Percentiles rank a stretch among this genome's conserved stretches.
Conservation (phyloP, 1,140 invertebrate genomes). For the Drosophila sp. region DNA sequence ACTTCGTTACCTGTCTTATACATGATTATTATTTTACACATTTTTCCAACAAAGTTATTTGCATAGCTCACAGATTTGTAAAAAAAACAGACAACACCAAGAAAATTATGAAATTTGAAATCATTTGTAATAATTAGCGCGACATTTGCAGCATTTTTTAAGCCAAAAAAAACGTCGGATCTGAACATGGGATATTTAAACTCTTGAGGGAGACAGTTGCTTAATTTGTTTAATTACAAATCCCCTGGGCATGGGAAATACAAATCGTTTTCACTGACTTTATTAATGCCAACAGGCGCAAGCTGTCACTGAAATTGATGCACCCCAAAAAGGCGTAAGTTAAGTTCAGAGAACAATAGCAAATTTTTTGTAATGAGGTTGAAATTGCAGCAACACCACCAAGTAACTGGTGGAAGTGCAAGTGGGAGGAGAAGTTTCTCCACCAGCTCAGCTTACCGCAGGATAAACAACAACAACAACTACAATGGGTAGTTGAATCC, state of each 20-base stretch:
- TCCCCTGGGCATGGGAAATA: slow-evolving; percentile 48
- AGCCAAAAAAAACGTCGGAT: slow-evolving; percentile 19
- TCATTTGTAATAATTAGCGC: slow-evolving; percentile 79
- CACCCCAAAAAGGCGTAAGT: slow-evolving; percentile 44
- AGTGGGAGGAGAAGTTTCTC: not conserved
- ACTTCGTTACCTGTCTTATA: not conserved
- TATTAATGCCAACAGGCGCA: slow-evolving; percentile 63
- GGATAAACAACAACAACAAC: slow-evolving; percentile 33
- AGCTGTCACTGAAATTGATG: slow-evolving; percentile 71
- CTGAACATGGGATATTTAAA: not conserved
- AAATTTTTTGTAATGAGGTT: slow-evolving; percentile 68
- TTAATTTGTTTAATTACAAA: slow-evolving; percentile 76
- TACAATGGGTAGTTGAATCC: slow-evolving; percentile 9
- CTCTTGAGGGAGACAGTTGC: slow-evolving; percentile 15
- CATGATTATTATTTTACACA: slow-evolving; percentile 5
- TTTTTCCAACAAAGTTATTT: slow-evolving; percentile 46
- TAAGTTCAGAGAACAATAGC: slow-evolving; percentile 47
- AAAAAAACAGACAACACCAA: slow-evolving; percentile 52
- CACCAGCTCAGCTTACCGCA: slow-evolving; percentile 59
- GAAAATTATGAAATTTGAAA: slow-evolving; percentile 65
- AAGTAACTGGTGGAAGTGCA: not conserved
- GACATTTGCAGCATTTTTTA: slow-evolving; percentile 68
- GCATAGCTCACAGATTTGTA: slow-evolving; percentile 48
- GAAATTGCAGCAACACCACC: slow-evolving; percentile 64
- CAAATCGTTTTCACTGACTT: slow-evolving; percentile 57